A percentile compares a stretch with the other conserved stretches of the same genome.
These are phyloP conservation scores for Salvator merianae DNA, from an alignment of 2,113 vertebrate species.

Conservation along the genomic window DNA sequence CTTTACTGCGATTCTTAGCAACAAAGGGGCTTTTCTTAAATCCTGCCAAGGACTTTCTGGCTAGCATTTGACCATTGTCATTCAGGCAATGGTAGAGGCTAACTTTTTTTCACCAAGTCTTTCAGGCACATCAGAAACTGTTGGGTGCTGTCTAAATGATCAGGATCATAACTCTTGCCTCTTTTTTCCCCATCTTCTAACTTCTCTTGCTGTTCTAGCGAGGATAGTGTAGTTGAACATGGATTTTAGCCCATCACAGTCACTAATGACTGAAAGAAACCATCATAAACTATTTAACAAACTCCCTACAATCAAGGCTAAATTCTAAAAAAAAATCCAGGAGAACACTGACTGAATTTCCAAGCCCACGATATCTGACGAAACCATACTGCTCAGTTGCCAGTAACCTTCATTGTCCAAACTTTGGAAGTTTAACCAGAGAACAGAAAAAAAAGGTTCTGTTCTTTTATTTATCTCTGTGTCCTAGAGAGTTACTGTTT, in stretches of 20 bases:
- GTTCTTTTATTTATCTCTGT: background rate
- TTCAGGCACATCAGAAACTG: no score
- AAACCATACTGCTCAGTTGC: background rate
- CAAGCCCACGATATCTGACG: background rate
- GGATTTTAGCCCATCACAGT: constrained; percentile 7
- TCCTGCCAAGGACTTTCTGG: no score
- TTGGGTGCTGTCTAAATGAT: no score
- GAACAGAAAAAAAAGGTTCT: background rate
- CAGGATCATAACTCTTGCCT: no score
- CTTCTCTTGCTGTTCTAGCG: background rate
- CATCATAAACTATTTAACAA: background rate
- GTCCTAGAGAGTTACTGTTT: background rate
- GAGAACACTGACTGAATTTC: no score
- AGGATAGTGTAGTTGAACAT: background rate
- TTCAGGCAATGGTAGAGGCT: no score
- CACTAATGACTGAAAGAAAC: background rate
- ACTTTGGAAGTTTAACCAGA: background rate
- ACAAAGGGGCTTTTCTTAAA: no score
- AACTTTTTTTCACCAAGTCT: no score
- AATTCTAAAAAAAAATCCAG: background rate
- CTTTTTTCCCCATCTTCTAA: background rate
- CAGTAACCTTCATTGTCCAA: background rate
- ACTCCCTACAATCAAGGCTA: background rate
- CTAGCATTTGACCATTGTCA: no score
- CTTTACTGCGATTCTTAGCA: no score